Evolutionary conservation across 92 coral and sea anemone species (phyloP).

Genomic region (Galaxea fascicularis): DNA sequence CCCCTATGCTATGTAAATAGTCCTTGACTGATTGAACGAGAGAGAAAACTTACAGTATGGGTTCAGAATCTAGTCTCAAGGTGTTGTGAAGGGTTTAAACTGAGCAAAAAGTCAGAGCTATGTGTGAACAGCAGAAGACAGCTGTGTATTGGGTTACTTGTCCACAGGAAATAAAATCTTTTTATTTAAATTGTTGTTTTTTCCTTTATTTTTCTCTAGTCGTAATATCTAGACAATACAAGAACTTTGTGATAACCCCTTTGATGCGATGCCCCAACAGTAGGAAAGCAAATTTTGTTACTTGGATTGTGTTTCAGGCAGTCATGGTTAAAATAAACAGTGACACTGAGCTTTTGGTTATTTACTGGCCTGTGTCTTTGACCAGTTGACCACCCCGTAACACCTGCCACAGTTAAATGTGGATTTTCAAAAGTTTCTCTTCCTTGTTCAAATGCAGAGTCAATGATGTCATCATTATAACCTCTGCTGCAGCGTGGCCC

Average conservation of each 20-base stretch:
- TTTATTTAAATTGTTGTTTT: no score
- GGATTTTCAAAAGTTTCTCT: not conserved
- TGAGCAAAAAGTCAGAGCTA: not conserved
- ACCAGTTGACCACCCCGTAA: not conserved
- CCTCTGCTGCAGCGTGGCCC: slow-evolving; percentile 51
- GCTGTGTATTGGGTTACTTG: not conserved
- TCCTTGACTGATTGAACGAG: no score
- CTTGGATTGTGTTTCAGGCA: slow-evolving; percentile 16
- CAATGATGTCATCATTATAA: slow-evolving; percentile 48
- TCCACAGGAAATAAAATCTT: no score
- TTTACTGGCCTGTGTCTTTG: not conserved
- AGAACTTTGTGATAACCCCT: no score
- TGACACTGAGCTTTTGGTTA: not conserved
- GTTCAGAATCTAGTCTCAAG: no score
- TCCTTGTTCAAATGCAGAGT: slow-evolving; percentile 5
- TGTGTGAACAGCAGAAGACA: not conserved
- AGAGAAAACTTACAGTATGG: no score
- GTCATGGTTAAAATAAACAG: slow-evolving; percentile 44
- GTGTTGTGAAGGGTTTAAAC: not conserved
- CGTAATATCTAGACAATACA: no score
- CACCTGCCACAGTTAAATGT: no score
- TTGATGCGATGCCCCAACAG: slow-evolving; percentile 55
- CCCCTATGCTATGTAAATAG: no score
- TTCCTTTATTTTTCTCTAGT: no score
- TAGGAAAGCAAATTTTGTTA: slow-evolving; percentile 41